Evolutionary conservation across 2,113 vertebrate genomes (phyloP), one percentile per base, ranked within the genome.

Genomic region (Polypterus bichir): DNA sequence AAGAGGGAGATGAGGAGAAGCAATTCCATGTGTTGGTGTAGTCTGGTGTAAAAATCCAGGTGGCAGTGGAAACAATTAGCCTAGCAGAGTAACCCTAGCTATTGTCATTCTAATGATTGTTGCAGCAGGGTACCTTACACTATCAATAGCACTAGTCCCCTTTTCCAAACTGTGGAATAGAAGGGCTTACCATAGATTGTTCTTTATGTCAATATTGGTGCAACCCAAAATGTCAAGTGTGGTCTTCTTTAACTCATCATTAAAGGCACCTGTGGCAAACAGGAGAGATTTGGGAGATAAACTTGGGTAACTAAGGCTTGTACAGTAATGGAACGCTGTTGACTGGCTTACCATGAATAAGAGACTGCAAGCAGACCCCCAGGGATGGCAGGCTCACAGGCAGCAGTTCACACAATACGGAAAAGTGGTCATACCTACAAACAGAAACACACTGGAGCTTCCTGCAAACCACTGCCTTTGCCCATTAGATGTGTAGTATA

Each of bases 401-500:
- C 54, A 89, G 72, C 60, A 89, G 78, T 70, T 89, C 87, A 0
- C 87, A 89, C 53, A 89, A 75, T 59, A 77, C 84, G 0, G 81
- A 78, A 65, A 81, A 82, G 74, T 89, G 87, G 8, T 86, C 84
- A 0, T 85, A 89, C 71, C 87, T 89, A 68, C 0, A 1, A 64
- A 4, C 49, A 10, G 10, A 3, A 52, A 8, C 51, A 7, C 4
- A 4, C 54, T 27, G 6, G 44, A 2, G 9, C 10, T 10, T 27
- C 54, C 9, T 55, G 54, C 6, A 5, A 55, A 6, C 54, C 54
- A 55, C 5, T 27, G 5, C 54, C 54, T 5, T 10, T 5, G 54
- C 54, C 54, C 5, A 9, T 5, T 27, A 9, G 5, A 52, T 52
- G 51, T 8, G 10, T 8, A 52, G 7, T 3, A 8, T 8, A 8